Percentiles rank a stretch among this genome's conserved stretches.
phyloP scores from a whole-genome alignment of 2,888 invertebrate species.

The Scaptomyza reducta region DNA sequence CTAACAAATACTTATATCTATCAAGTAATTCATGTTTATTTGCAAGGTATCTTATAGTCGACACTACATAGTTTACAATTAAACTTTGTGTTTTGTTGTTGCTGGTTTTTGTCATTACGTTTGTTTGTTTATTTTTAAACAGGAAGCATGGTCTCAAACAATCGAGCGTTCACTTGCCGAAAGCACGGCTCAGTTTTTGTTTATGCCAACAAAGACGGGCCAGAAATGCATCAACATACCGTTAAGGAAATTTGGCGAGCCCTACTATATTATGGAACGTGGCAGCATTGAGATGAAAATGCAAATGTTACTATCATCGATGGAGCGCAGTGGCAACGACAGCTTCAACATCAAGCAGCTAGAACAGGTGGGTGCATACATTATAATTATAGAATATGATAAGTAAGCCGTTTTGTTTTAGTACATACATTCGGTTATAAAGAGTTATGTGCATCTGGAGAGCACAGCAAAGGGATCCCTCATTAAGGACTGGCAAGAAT shows the following conservation, averaged over 20 bases:
- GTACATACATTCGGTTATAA: constrained; percentile 91
- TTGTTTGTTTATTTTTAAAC: constrained; percentile 16
- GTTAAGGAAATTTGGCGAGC: constrained; percentile 88
- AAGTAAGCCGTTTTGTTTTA: constrained; percentile 79
- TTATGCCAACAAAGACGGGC: constrained; percentile 85
- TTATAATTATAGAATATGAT: not conserved
- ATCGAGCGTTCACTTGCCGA: constrained; percentile 88
- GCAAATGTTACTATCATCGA: constrained; percentile 66
- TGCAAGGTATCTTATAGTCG: not conserved
- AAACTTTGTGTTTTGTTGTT: not conserved
- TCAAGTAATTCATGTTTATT: not conserved
- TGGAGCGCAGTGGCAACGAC: constrained; percentile 56
- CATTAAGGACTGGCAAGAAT: constrained; percentile 86
- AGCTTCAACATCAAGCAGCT: constrained; percentile 73
- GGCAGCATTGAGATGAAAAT: constrained; percentile 88
- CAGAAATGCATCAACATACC: constrained; percentile 79
- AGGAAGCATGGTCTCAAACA: constrained; percentile 89
- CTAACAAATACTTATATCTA: not conserved
- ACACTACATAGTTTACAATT: not conserved
- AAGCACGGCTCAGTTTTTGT: constrained; percentile 88
- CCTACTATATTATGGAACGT: constrained; percentile 89
- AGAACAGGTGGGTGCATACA: constrained; percentile 66
- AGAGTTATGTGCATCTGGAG: constrained; percentile 90
- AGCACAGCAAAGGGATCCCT: constrained; percentile 85
- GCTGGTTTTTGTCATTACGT: constrained; percentile 4